Base-by-base conservation (phyloP, 1,140 invertebrate genomes). In the Cydia amplana region DNA sequence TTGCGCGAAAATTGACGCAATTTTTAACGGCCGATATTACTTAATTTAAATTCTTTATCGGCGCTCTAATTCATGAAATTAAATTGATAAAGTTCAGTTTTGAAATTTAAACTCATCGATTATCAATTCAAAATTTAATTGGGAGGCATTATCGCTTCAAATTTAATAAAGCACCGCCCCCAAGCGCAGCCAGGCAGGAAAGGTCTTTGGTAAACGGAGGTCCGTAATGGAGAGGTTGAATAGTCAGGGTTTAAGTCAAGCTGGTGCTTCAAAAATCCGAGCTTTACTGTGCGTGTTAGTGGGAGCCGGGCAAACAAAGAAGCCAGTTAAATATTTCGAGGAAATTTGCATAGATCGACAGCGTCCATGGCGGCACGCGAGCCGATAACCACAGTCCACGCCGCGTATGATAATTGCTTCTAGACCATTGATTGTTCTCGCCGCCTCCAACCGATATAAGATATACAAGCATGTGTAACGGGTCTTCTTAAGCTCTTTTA, bases 301-400 rank as follows among this genome's bases (percentile, higher is more conserved):
- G 80, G 82, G 84, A 84, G 80, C 84, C 75, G 74, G 82, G 83
- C 81, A 83, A 83, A 80, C 79, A 80, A 81, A 84, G 82, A 80
- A 85, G 83, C 85, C 84, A 83, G 86, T 89, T 90, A 89, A 90
- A 89, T 83, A 85, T 87, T 92, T 93, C 90, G 82, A 84, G 78
- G 89, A 91, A 90, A 93, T 93, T 91, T 91, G 90, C 90, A 93
- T 93, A 93, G 89, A 93, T 92, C 87, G 87, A 87, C 84, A 87
- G 81, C 83, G 83, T 86, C 79, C 77, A 83, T 75, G 75, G 74
- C 74, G 79, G 80, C 91, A 91, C 91, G 91, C 90, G 84, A 90
- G 87, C 82, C 77, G 65, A 46, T 25, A 46, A 40, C 12, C 72
- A 72, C 74, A 72, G 77, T 75, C 79, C 77, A 77, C 72, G 67